Percentiles rank a stretch among this genome's conserved stretches.
Conservation (phyloP, 2,113 vertebrate species). For the Okapia johnstoni region DNA sequence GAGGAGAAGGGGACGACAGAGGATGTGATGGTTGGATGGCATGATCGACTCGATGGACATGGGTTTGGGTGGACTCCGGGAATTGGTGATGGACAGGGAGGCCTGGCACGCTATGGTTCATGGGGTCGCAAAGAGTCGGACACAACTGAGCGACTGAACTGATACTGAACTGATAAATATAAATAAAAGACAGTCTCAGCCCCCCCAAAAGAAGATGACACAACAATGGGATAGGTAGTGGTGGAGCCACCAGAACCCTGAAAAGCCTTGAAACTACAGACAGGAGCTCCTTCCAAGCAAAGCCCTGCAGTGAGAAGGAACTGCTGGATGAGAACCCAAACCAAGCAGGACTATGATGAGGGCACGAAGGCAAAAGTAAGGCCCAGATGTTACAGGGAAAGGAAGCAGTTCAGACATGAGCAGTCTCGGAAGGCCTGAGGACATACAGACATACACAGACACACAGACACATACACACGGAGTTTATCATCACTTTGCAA, state of each 20-base stretch:
- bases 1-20: too few relatives aligned
- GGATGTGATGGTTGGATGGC: too few relatives aligned
- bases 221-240: too few relatives aligned
- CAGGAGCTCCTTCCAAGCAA: not conserved
- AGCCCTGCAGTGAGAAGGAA: not conserved
- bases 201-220: not conserved
- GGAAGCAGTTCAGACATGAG: not conserved
- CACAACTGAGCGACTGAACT: too few relatives aligned
- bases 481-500: not conserved
- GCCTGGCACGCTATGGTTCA: too few relatives aligned
- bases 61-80: too few relatives aligned
- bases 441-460: not conserved
- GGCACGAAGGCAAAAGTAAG: not conserved
- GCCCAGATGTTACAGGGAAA: not conserved
- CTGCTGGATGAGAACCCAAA: not conserved
- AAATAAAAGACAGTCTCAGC: not conserved
- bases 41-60: too few relatives aligned
- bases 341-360: fast-evolving
- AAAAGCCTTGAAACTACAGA: not conserved
- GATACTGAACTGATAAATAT: not conserved
- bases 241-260: not conserved
- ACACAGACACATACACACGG: not conserved
- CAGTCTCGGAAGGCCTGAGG: not conserved
- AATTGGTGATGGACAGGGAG: too few relatives aligned
- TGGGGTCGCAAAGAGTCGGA: too few relatives aligned